These are phyloP conservation scores for Spodoptera frugiperda DNA, from an alignment of 1,140 invertebrate species.

Conservation along the genomic window DNA sequence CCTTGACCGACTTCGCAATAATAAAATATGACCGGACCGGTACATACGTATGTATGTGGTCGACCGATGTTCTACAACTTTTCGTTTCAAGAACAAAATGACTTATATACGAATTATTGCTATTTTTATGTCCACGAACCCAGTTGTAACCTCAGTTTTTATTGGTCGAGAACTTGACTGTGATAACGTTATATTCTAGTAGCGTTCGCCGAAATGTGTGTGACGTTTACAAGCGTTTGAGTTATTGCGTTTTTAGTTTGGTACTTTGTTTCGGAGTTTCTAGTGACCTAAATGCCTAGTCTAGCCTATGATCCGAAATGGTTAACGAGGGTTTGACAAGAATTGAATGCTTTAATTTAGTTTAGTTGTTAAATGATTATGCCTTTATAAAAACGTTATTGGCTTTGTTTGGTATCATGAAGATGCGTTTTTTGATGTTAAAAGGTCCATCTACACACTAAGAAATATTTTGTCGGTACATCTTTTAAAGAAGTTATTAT, in stretches of 20 bases:
- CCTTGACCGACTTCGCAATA: conserved; percentile 50
- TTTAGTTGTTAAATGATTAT: not conserved
- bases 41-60: conserved; percentile 16
- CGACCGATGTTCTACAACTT: conserved; percentile 39
- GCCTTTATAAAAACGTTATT: no score
- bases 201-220: conserved; percentile 6
- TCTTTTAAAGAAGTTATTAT: no score
- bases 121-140: conserved; percentile 16
- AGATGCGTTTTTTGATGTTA: no score
- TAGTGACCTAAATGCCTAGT: not conserved
- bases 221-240: conserved; percentile 25
- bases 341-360: not conserved
- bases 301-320: not conserved
- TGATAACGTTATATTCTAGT: conserved; percentile 13
- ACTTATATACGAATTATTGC: conserved; percentile 6
- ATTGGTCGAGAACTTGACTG: conserved; percentile 32
- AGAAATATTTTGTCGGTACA: no score
- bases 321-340: not conserved
- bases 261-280: not conserved
- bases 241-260: conserved; percentile 12
- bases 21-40: conserved; percentile 46
- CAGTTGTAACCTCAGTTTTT: conserved; percentile 7
- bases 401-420: no score
- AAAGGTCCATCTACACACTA: no score
- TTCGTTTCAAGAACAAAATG: conserved; percentile 39